Conservation (phyloP, 2,797 vertebrate genomes). For the Gadopsis bispinosus region DNA sequence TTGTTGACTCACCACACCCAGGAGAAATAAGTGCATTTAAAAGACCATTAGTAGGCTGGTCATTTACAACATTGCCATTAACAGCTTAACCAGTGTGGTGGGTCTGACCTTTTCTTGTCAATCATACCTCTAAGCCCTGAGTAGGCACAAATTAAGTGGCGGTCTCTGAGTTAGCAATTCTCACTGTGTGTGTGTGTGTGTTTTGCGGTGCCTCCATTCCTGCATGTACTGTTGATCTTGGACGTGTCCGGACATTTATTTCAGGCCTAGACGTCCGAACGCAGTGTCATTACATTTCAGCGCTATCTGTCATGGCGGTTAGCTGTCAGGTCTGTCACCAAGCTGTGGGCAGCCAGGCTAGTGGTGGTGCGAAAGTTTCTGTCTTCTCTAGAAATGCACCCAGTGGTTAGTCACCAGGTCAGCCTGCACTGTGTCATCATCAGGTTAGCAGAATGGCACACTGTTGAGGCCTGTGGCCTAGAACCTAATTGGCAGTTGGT, state of each 20-base stretch:
- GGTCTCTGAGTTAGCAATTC: slow-evolving; percentile 32
- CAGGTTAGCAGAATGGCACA: slow-evolving; percentile 32
- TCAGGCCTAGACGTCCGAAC: slow-evolving; percentile 62
- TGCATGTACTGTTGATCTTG: slow-evolving; percentile 77
- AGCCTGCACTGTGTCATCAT: slow-evolving; percentile 30
- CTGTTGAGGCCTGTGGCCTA: slow-evolving; percentile 35
- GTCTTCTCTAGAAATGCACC: slow-evolving; percentile 32
- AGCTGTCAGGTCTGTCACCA: slow-evolving; percentile 49
- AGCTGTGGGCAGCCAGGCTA: slow-evolving; percentile 39
- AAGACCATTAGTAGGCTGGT: slow-evolving; percentile 33
- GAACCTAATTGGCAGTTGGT: slow-evolving; percentile 30
- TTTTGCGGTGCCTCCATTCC: slow-evolving; percentile 70
- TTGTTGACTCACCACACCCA: slow-evolving; percentile 33
- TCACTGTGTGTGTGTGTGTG: slow-evolving; percentile 56
- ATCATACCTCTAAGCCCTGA: slow-evolving; percentile 40
- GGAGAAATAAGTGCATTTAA: slow-evolving; percentile 35
- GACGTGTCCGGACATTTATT: slow-evolving; percentile 64
- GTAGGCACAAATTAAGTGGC: slow-evolving; percentile 53
- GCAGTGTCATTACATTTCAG: slow-evolving; percentile 56
- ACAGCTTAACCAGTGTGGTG: slow-evolving; percentile 40
- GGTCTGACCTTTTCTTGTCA: slow-evolving; percentile 46
- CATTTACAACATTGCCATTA: slow-evolving; percentile 59
- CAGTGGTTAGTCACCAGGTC: slow-evolving; percentile 49
- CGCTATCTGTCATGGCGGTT: slow-evolving; percentile 46
- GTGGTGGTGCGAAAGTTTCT: slow-evolving; percentile 25